These are phyloP conservation scores for Dicrostonyx torquatus DNA, from an alignment of 2,797 vertebrate species.

Conservation along the genomic window DNA sequence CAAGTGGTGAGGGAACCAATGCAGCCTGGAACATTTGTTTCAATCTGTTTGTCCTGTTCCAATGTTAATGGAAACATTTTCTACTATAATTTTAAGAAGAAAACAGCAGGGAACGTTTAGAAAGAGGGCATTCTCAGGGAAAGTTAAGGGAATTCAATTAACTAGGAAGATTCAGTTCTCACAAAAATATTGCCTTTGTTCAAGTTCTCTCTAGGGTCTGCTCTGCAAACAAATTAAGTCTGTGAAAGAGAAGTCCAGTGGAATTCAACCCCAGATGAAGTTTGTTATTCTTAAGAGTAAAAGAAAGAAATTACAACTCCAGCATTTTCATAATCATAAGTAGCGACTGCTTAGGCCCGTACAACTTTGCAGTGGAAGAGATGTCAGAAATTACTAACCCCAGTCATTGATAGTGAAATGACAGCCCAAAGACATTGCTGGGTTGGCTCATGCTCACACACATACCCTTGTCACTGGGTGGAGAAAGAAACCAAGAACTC, in stretches of 20 bases:
- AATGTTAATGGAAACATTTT: slow-evolving; percentile 57
- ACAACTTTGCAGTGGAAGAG: slow-evolving; percentile 23
- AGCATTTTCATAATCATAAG: slow-evolving; percentile 41
- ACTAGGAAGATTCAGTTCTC: slow-evolving; percentile 65
- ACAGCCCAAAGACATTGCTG: background rate
- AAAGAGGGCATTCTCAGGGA: slow-evolving; percentile 66
- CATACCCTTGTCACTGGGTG: background rate
- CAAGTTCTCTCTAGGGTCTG: background rate
- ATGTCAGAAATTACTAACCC: background rate
- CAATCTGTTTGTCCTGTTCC: slow-evolving; percentile 17
- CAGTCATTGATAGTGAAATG: background rate
- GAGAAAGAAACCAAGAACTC: background rate
- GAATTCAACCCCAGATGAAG: slow-evolving; percentile 42
- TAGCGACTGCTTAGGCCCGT: background rate
- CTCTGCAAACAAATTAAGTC: slow-evolving; percentile 49
- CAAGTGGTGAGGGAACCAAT: background rate
- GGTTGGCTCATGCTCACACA: background rate
- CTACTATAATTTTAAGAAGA: slow-evolving; percentile 52
- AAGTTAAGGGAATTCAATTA: slow-evolving; percentile 73
- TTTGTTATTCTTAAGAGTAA: slow-evolving; percentile 51
- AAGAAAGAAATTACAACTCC: slow-evolving; percentile 29
- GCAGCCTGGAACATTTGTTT: slow-evolving; percentile 6
- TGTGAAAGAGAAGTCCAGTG: slow-evolving; percentile 17
- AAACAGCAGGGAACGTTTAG: slow-evolving; percentile 62
- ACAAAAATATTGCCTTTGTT: slow-evolving; percentile 74